Conservation (phyloP, 2,113 vertebrate genomes). For the Sinocyclocheilus grahami region DNA sequence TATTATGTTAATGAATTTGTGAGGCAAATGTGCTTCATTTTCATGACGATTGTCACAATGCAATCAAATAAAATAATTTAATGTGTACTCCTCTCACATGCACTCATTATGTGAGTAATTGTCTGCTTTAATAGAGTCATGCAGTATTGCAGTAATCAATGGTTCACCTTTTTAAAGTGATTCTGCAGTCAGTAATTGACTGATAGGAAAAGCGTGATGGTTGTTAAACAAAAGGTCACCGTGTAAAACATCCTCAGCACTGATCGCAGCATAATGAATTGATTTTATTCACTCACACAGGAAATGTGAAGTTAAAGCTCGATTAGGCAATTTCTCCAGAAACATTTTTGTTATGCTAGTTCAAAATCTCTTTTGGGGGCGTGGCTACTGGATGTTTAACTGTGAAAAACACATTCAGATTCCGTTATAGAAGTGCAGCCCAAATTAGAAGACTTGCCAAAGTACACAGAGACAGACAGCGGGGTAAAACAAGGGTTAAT, state of each 20-base stretch:
- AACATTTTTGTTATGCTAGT: too few species aligned
- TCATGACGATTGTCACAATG: too few species aligned
- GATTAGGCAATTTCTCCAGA: too few species aligned
- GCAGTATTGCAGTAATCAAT: neutral
- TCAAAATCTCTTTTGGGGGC: too few species aligned
- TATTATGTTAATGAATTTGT: too few species aligned
- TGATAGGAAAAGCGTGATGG: neutral
- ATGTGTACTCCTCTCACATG: neutral
- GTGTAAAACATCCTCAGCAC: neutral
- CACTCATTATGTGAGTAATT: neutral
- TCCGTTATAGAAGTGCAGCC: too few species aligned
- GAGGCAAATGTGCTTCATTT: too few species aligned
- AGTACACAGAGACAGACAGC: too few species aligned
- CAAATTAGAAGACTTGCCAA: too few species aligned
- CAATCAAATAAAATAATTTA: neutral
- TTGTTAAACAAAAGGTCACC: neutral
- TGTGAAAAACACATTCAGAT: too few species aligned
- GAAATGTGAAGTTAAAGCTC: neutral
- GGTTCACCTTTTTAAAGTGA: neutral
- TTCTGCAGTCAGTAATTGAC: neutral
- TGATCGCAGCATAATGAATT: neutral
- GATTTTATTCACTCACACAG: neutral
- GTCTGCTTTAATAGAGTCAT: neutral
- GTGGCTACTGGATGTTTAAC: too few species aligned
- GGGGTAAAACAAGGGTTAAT: too few species aligned